Conservation (phyloP, 2,888 invertebrate genomes). For the Leptura quadrifasciata region DNA sequence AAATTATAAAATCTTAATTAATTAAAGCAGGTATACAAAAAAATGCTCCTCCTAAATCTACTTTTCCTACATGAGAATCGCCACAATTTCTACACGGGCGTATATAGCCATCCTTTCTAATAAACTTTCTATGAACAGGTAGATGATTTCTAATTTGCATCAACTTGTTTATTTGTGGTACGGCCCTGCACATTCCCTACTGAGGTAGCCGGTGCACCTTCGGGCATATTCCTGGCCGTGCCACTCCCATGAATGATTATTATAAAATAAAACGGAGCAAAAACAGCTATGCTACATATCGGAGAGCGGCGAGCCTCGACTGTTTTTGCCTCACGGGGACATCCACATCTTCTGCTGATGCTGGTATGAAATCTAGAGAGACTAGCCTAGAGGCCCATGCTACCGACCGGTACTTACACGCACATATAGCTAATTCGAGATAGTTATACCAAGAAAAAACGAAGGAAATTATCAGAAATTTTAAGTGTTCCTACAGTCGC, state of each 20-base stretch:
- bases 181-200: conserved; percentile 47
- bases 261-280: conserved; percentile 60
- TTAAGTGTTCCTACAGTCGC: conserved; percentile 44
- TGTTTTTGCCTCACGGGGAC: conserved; percentile 49
- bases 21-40: conserved; percentile 8
- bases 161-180: conserved; percentile 35
- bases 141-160: conserved; percentile 37
- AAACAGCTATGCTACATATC: conserved; percentile 51
- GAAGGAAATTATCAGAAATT: conserved; percentile 35
- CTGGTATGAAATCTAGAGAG: conserved; percentile 56
- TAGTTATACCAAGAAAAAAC: conserved; percentile 50
- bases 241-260: conserved; percentile 61
- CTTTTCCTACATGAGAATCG: not conserved
- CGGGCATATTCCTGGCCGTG: conserved; percentile 43
- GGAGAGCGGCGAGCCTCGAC: conserved; percentile 50
- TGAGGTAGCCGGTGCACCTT: conserved; percentile 41
- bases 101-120: conserved; percentile 24
- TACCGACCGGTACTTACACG: conserved; percentile 58
- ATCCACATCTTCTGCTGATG: conserved; percentile 52
- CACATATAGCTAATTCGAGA: conserved; percentile 45
- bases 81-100: conserved; percentile 21
- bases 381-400: conserved; percentile 54
- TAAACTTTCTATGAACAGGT: conserved; percentile 23
- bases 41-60: conserved; percentile 5
- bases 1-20: conserved; percentile 26